Evolutionary conservation across 2,113 vertebrate species (phyloP).

Genomic region (Scolopax mira): DNA sequence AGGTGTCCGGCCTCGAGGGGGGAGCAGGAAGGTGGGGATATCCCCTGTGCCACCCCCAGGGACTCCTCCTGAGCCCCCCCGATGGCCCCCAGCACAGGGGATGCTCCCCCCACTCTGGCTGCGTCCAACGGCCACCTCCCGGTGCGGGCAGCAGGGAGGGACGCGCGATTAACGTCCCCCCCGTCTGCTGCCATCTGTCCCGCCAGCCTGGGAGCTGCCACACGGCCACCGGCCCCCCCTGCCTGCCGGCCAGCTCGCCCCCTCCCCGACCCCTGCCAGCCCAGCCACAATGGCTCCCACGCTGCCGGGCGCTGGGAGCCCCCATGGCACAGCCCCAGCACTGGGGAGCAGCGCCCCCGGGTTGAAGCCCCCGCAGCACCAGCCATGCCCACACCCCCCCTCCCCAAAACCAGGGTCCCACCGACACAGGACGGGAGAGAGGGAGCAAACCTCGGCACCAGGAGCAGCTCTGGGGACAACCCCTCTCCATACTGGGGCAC

Average conservation of each 20-base stretch:
- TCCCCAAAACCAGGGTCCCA: background rate
- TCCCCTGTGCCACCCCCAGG: background rate
- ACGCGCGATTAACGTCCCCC: background rate
- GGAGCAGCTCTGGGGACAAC: background rate
- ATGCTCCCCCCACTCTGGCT: rapidly evolving
- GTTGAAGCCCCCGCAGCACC: rapidly evolving
- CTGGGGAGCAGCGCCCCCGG: rapidly evolving
- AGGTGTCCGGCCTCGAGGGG: background rate
- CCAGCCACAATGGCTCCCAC: background rate
- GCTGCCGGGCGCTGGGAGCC: rapidly evolving
- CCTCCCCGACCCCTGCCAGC: background rate
- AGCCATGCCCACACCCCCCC: background rate
- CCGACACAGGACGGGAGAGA: rapidly evolving
- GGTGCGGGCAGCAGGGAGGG: background rate
- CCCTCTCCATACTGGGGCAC: rapidly evolving
- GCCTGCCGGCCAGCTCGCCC: background rate
- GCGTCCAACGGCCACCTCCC: rapidly evolving
- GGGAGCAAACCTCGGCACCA: background rate
- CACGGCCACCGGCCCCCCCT: no score
- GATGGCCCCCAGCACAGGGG: background rate
- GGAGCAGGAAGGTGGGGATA: background rate
- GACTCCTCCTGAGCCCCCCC: background rate
- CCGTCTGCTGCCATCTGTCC: background rate
- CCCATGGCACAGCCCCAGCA: background rate
- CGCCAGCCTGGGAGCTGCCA: no score